Base-by-base conservation (phyloP, 2,888 invertebrate species). In the Morinoia aosen region DNA sequence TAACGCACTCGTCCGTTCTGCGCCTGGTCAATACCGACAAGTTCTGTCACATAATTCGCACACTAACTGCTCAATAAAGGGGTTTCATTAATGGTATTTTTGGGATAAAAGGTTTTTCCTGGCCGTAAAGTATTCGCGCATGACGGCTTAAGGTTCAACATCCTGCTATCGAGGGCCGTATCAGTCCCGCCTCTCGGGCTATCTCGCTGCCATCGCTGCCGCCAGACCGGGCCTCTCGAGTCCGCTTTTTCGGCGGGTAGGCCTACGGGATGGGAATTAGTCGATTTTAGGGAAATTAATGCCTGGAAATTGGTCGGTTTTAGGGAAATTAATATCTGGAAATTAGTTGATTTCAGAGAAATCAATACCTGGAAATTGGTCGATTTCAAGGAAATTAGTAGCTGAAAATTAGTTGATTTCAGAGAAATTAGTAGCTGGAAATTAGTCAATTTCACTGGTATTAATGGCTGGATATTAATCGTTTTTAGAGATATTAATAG, bases 61-160 rank as follows among this genome's bases (percentile, higher is more conserved):
- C 8, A 40, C 40, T 90, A 90, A 90, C 40, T 39, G 90, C 90
- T 48, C 90, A 40, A 90, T 90, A 40, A 90, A 90, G 90, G 90
- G 48, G 40, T 90, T 90, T 90, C 39, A 90, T 90, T 90, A 48
- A 90, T 90, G 90, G 90, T 90, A 90, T 90, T 90, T 90, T 90
- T 40, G 40, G 90, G 90, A 19, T 90, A 93, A n/a, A 91, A 48
- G 93, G 56, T 93, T 57, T 93, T 58, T 93, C 93, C 39, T 93
- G 33, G n/a, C 57, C 33, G 56, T 57, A 93, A 93, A 93, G 93
- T 93, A 93, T 57, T 33, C 93, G 25, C 57, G n/a, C 57, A 93
- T 93, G 93, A 57, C 93, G 48, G 93, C 33, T 40, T 90, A 48
- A 90, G 48, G 93, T 93, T 93, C 93, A 93, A 93, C 93, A 57